Conservation (phyloP, 2,797 vertebrate species). For the Alcedo quadribrachys region DNA sequence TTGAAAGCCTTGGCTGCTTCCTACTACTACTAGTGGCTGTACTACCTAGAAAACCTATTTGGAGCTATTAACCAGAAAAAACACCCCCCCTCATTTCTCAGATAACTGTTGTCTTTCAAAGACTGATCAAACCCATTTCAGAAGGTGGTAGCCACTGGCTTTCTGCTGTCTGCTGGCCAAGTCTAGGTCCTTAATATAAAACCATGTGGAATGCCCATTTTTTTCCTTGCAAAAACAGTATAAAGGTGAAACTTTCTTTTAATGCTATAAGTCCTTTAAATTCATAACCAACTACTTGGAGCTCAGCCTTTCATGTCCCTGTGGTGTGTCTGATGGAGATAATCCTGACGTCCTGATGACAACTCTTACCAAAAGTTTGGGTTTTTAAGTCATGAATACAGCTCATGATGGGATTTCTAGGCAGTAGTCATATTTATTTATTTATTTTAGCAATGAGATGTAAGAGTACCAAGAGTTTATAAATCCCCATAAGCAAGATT, state of each 20-base stretch:
- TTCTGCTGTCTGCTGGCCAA: background rate
- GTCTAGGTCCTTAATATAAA: background rate
- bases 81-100: background rate
- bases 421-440: background rate
- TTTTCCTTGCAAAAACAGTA: background rate
- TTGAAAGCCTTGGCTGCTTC: background rate
- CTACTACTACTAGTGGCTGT: background rate
- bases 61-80: background rate
- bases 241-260: background rate
- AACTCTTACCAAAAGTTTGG: background rate
- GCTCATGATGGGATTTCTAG: background rate
- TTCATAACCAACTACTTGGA: background rate
- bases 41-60: background rate
- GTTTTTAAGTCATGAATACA: rapidly evolving
- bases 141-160: background rate
- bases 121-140: background rate
- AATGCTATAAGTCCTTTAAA: background rate
- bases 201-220: background rate
- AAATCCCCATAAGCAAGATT: background rate
- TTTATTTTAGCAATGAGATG: background rate
- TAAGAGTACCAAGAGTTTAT: background rate
- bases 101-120: background rate
- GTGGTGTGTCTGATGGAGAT: background rate
- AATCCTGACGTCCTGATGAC: background rate
- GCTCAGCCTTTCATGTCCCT: background rate